Evolutionary conservation across 2,888 invertebrate species (phyloP), one percentile per base, ranked within the genome.

Genomic region (Drosophila silvestris): DNA sequence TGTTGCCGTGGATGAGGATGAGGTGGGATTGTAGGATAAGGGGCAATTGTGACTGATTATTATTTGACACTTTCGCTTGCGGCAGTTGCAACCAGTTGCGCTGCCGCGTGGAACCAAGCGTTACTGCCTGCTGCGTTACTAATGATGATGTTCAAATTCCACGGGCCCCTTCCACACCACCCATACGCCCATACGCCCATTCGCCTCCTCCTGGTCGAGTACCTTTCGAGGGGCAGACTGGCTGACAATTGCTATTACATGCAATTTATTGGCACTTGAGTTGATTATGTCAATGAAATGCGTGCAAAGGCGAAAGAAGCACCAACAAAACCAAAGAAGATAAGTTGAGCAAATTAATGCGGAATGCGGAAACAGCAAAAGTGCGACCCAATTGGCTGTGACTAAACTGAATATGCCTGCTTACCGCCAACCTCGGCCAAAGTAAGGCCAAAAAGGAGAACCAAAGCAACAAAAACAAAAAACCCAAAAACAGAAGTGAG

Each of bases 51-150:
- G 30, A 51, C 66, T 39, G 41, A 14, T 14, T n/a, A 5, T 63
- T 69, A 65, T 65, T 81, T 81, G 82, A 83, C 83, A 83, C 85
- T 85, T 83, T 81, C 79, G 79, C 69, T 72, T 61, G 54, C 63
- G 61, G 39, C 77, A 73, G 59, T 77, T 81, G 85, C 81, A 82
- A 73, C 37, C 56, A 32, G 30, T 32, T 77, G 79, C 33, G 65
- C 70, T 70, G 53, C 70, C 69, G 70, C 73, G 89, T 88, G 85
- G 89, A 85, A 85, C 85, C 86, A 85, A 88, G 80, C 85, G 85
- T 56, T 68, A 35, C 47, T 37, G 78, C 50, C 60, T 70, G 70
- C 57, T 84, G 83, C 87, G 85, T 77, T 77, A 88, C 85, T 85
- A 85, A 85, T 85, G 81, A 85, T 60, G 64, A 51, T 47, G 47